Evolutionary conservation across 2,888 invertebrate genomes (phyloP), one percentile per base, ranked within the genome.

Genomic region (Chymomyza procnemis): DNA sequence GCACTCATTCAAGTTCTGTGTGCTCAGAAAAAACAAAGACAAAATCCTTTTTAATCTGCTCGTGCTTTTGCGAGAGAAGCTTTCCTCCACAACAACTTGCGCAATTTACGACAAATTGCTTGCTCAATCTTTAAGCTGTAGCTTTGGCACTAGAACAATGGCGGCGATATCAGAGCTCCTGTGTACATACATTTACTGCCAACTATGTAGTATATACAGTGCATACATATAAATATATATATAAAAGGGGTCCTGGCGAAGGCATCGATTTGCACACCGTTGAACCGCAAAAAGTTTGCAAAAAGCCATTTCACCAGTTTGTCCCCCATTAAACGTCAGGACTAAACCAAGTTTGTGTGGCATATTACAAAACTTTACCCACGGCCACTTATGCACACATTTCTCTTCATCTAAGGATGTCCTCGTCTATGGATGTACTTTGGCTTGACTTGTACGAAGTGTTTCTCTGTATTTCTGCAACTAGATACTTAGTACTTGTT

Each of bases 281-380:
- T 26, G 62, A 69, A 55, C 69, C 73, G 59, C 52, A 65, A 71
- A 73, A 71, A 73, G 55, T 73, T 73, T 73, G 73, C 73, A 73
- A 73, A 41, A 41, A 73, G 73, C 73, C 73, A 73, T 73, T 73
- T 63, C 60, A 61, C 30, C 70, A 65, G 64, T 66, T 66, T 69
- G 61, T 57, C 62, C 12, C 12, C 63, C 58, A 73, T 73, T 73
- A 65, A 69, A 63, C 61, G 65, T 47, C 66, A 64, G 26, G 26
- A 30, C 30, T 14, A 66, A 62, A 52, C 62, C 61, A 82, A 81
- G 76, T 82, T 82, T 56, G n/a, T 82, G 79, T 70, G 63, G 73
- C 69, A 82, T 82, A 82, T 82, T 82, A 78, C 80, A 71, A 82
- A 82, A 82, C 71, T 82, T 82, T 46, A 62, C 69, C 59, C 68